Evolutionary conservation across 2,888 invertebrate genomes (phyloP), one percentile per base, ranked within the genome.

Genomic region (Callimorpha dominula): DNA sequence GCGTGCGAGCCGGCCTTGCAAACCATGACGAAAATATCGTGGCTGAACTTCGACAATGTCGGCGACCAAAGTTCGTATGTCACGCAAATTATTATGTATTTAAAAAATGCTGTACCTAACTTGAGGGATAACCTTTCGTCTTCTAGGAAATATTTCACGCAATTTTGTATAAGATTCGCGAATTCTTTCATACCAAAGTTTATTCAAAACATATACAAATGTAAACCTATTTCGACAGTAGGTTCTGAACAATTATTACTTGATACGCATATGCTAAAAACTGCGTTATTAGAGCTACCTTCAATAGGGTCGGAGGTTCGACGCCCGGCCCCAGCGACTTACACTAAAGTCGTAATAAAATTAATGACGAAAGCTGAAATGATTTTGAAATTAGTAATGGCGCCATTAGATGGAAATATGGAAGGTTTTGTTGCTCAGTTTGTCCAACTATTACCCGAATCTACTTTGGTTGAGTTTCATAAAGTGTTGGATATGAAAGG

Each of bases 381-480:
- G 99, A 98, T 99, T 60, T 95, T 99, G n/a, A 99, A 99, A 95
- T 96, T 99, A 50, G 99, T 99, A 0, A 99, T 99, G 99, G 98
- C 99, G 1, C 99, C 99, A 0, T 95, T 98, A 31, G 98, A 99
- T 81, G 90, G 90, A 0, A 90, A 91, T 8, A 93, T 97, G 0
- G 97, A 97, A 65, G 97, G 97, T 0, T 98, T 99, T 87, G 98
- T 99, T 0, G 97, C 98, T 65, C 99, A 99, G 89, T 99, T 98
- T 87, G 96, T 98, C 68, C 98, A 99, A 89, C 92, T 99, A 15
- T 91, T 99, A 73, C 99, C 99, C 0, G 99, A 99, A 81, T 97
- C 98, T 31, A 98, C 99, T 71, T 93, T 97, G 42, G 96, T 97
- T 0, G 99, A 99, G 92, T 98, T 99, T 89, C 98, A 99, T 86